phyloP scores from a whole-genome alignment of 2,113 vertebrate species.

The Otis tarda region DNA sequence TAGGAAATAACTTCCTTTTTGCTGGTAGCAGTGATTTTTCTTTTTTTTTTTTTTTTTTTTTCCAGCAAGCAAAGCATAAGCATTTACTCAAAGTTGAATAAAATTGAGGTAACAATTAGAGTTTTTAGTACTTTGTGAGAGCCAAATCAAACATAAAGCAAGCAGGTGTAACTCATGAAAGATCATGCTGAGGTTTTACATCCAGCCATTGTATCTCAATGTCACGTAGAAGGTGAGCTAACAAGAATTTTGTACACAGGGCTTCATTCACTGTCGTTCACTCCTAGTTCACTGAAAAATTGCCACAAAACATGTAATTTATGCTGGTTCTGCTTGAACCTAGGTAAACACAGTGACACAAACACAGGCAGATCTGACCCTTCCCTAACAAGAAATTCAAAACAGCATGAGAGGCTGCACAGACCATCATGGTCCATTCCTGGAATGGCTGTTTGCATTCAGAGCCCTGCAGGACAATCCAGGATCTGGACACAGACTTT shows the following conservation, averaged over 20 bases:
- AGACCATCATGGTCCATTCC: background rate
- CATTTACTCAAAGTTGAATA: background rate
- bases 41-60: background rate
- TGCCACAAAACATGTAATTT: background rate
- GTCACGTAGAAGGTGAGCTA: background rate
- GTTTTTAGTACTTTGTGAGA: background rate
- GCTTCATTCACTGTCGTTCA: background rate
- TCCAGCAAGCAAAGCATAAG: background rate
- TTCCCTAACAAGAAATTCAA: background rate
- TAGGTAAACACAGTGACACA: background rate
- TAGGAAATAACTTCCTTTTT: background rate
- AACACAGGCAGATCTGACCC: background rate
- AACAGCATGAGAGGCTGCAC: background rate
- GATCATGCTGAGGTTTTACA: background rate
- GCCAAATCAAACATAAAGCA: background rate
- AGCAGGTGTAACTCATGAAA: background rate
- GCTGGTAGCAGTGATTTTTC: background rate
- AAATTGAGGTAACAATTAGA: background rate
- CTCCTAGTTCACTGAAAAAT: background rate
- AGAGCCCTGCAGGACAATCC: background rate
- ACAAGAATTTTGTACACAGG: background rate
- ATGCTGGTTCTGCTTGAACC: background rate
- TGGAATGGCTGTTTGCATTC: background rate
- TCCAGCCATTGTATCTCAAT: background rate
- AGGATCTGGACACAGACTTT: background rate